Base-by-base conservation (phyloP, 2,888 invertebrate species). In the Campaea margaritaria region DNA sequence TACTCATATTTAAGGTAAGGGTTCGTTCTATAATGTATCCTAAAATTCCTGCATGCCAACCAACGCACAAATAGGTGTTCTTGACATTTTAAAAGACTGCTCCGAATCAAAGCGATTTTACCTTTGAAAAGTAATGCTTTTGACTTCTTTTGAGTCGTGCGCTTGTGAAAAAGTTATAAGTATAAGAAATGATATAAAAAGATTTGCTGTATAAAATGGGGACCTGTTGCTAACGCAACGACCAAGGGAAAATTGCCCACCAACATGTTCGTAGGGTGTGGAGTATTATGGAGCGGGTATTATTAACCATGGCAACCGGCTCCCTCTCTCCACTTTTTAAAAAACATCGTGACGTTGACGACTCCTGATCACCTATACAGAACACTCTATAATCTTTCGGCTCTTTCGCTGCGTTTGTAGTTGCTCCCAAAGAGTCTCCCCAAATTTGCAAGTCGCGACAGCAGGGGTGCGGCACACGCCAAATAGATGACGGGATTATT, bases 401-500 rank as follows among this genome's bases (percentile, higher is more conserved):
- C 90, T 90, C 89, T 86, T 82, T 76, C 78, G 74, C 78, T 79
- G 80, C 74, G 82, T 79, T 80, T 85, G 81, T 82, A 69, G 70
- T 74, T 79, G 76, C 83, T 76, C 72, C 70, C 72, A 69, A 65
- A 75, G 73, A 72, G 71, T 76, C 83, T 81, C 89, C 89, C 86
- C 71, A 83, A 85, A 91, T 91, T 91, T 88, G 86, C 90, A 89
- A 88, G 84, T 86, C 78, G 76, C 72, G 74, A 80, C 77, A 79
- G 83, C 83, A 88, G 86, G 90, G 89, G 90, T 83, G 87, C 53
- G 61, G 81, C 87, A 80, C 82, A 87, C 81, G 87, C 85, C 89
- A 87, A 87, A 89, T 84, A 88, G 87, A 91, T 91, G 91, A 90
- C 88, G 86, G 91, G 91, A 91, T 92, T 92, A 92, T 91, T 89